These are phyloP conservation scores for Zaprionus tsacasi DNA, from an alignment of 1,140 invertebrate genomes.

Conservation along the genomic window DNA sequence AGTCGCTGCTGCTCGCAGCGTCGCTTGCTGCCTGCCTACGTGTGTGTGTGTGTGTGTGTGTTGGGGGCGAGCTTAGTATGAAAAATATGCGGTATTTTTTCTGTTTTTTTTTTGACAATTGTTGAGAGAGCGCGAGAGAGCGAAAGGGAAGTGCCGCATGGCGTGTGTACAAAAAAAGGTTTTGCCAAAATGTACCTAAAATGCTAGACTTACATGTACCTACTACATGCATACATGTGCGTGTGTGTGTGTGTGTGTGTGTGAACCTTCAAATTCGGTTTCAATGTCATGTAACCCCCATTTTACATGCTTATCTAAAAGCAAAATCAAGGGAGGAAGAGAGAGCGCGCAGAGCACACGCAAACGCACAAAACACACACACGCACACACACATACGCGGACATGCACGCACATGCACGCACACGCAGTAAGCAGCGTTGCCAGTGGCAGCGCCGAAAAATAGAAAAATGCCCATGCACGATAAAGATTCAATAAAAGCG, in stretches of 20 bases:
- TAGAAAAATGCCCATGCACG: slow-evolving; percentile 15
- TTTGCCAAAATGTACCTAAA: neutral
- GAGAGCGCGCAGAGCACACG: slow-evolving; percentile 1
- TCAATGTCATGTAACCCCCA: slow-evolving; percentile 83
- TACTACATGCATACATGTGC: neutral
- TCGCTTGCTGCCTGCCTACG: slow-evolving; percentile 59
- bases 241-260: slow-evolving; percentile 3
- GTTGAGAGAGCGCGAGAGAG: neutral
- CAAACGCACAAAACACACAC: slow-evolving; percentile 7
- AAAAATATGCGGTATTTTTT: slow-evolving; percentile 13
- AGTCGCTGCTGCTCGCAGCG: neutral
- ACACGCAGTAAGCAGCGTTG: slow-evolving; percentile 2
- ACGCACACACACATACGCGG: slow-evolving; percentile 1
- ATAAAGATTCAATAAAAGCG: neutral
- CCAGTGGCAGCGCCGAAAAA: slow-evolving; percentile 4
- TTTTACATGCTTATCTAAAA: slow-evolving; percentile 55
- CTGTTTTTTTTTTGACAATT: slow-evolving; percentile 2
- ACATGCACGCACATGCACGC: neutral
- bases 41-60: slow-evolving; percentile 12
- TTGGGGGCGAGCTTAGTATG: slow-evolving; percentile 45
- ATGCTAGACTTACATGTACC: neutral
- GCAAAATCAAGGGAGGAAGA: slow-evolving; percentile 23
- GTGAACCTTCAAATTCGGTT: slow-evolving; percentile 81
- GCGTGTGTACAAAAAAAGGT: neutral
- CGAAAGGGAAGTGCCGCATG: slow-evolving; percentile 23